Evolutionary conservation across 2,888 invertebrate genomes (phyloP).

Genomic region (Drosophila demipolita): DNA sequence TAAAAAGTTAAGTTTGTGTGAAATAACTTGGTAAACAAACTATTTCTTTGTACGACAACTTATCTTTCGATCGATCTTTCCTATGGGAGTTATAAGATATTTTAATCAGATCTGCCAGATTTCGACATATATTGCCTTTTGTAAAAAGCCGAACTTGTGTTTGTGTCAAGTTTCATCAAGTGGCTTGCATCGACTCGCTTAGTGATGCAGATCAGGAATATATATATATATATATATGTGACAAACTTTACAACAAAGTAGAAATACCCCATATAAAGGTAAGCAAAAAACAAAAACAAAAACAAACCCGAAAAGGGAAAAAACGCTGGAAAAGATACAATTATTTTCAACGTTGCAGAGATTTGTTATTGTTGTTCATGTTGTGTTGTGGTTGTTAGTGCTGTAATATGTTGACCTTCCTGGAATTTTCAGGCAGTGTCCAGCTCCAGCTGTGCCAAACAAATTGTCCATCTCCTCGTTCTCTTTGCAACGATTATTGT

Average conservation of each 20-base stretch:
- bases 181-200: not conserved
- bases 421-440: constrained; percentile 39
- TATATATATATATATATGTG: not conserved
- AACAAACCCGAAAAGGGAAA: constrained; percentile 24
- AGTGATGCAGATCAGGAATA: not conserved
- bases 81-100: not conserved
- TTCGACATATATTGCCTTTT: not conserved
- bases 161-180: not conserved
- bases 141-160: not conserved
- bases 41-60: not conserved
- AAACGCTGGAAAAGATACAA: constrained; percentile 21
- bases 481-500: not conserved
- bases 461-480: constrained; percentile 14
- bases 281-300: constrained; percentile 10
- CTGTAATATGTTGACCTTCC: constrained; percentile 56
- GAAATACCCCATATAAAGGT: not conserved
- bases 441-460: constrained; percentile 9
- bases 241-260: not conserved
- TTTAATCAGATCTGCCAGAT: not conserved
- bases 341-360: constrained; percentile 25
- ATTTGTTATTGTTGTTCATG: constrained; percentile 15
- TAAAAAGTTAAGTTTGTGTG: not conserved
- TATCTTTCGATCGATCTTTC: not conserved
- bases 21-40: not conserved
- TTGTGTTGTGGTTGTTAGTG: constrained; percentile 23